A percentile compares a stretch with the other conserved stretches of the same genome.
Conservation (phyloP, 2,888 invertebrate genomes). For the Andrena hattorfiana region DNA sequence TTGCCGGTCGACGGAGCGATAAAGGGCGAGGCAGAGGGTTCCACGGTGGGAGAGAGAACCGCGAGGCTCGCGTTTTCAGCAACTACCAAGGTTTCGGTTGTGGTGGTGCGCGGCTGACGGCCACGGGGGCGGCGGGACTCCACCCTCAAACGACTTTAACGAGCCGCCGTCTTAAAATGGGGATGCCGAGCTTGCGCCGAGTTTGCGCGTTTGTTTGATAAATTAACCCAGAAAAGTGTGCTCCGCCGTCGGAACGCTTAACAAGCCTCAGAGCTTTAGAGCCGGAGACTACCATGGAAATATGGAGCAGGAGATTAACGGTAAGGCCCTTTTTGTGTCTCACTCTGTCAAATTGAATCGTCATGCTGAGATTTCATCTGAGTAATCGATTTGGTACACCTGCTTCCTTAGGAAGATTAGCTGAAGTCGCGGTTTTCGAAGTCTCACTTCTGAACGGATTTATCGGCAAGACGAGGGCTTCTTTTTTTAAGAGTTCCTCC, state of each 20-base stretch:
- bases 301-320: constrained; percentile 43
- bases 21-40: constrained; percentile 26
- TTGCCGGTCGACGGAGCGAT: constrained; percentile 53
- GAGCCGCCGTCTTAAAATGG: constrained; percentile 78
- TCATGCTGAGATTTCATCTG: neutral
- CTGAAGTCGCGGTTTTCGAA: too few species aligned
- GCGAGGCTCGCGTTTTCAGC: constrained; percentile 68
- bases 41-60: constrained; percentile 43
- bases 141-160: constrained; percentile 81
- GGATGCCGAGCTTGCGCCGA: constrained; percentile 73
- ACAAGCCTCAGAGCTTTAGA: constrained; percentile 60
- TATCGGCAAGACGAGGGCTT: too few species aligned
- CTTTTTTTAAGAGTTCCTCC: neutral
- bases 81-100: constrained; percentile 45
- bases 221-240: constrained; percentile 78
- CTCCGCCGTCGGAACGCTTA: constrained; percentile 55
- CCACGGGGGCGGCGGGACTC: constrained; percentile 66
- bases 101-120: constrained; percentile 43
- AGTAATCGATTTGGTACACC: too few species aligned
- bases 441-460: too few species aligned
- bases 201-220: constrained; percentile 78
- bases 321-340: neutral
- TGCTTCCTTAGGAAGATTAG: neutral
- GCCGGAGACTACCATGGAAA: constrained; percentile 29
- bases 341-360: neutral